Percentiles rank a stretch among this genome's conserved stretches.
Conservation (phyloP, 1,140 invertebrate genomes). For the Aphaenogaster ashmeadi region DNA sequence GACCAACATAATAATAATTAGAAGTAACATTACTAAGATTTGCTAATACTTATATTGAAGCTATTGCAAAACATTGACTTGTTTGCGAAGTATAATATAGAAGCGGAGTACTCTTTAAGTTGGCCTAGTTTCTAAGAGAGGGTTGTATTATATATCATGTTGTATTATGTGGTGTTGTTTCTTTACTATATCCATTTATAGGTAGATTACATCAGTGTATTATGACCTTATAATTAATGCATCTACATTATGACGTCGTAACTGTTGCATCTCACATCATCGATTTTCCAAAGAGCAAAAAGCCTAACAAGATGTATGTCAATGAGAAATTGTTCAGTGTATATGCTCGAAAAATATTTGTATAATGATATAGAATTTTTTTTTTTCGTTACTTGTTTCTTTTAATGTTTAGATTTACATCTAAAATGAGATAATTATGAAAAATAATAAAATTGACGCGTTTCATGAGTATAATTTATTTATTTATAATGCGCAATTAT, state of each 20-base stretch:
- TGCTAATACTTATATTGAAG: not conserved
- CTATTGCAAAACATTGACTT: not conserved
- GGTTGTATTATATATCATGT: constrained; percentile 22
- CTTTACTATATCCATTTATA: constrained; percentile 34
- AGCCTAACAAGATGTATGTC: not conserved
- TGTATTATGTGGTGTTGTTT: constrained; percentile 42
- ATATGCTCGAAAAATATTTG: not conserved
- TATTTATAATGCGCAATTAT: not conserved
- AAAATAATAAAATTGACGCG: not conserved
- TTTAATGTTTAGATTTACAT: not conserved
- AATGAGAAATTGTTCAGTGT: not conserved
- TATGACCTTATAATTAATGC: constrained; percentile 37
- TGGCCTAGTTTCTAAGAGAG: constrained; percentile 15
- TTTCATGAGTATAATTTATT: not conserved
- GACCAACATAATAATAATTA: not conserved
- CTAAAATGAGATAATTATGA: not conserved
- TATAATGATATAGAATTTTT: not conserved
- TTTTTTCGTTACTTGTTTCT: not conserved
- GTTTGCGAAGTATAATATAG: not conserved
- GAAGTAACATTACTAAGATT: constrained; percentile 11
- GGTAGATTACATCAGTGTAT: constrained; percentile 39
- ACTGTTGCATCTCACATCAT: constrained; percentile 41
- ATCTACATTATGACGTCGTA: constrained; percentile 30
- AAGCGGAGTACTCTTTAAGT: constrained; percentile 2
- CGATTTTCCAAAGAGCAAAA: constrained; percentile 1